Base-by-base conservation (phyloP, 2,113 vertebrate genomes). In the Tenebrosternarchus preto region DNA sequence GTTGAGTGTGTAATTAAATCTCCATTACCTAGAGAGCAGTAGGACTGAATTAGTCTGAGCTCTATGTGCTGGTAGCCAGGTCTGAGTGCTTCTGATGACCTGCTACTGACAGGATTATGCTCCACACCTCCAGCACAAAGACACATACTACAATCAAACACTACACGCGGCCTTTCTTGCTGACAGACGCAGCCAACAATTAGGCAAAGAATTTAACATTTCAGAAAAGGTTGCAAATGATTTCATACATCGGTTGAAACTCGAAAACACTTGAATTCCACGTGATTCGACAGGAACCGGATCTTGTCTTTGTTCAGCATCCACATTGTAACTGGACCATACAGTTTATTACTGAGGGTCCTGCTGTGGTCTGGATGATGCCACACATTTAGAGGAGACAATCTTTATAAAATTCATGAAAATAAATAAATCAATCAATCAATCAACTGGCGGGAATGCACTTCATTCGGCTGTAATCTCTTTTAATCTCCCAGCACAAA, bases 401-500 rank as follows among this genome's bases (percentile, higher is more conserved):
- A 24, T 27, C 64, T 82, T 27, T 71, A 75, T 76, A 60, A 82
- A 43, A 63, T 36, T n/a, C n/a, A n/a, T n/a, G n/a, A n/a, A n/a
- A n/a, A n/a, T n/a, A n/a, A n/a, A n/a, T n/a, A n/a, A n/a, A n/a
- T n/a, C n/a, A n/a, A n/a, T n/a, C n/a, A n/a, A n/a, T n/a, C n/a
- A n/a, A n/a, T n/a, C n/a, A n/a, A 16, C 68, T 72, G 36, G 61
- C 16, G 36, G 80, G 53, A 55, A 25, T 80, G 78, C 61, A 78
- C 74, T 84, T 87, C 22, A 80, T 85, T 80, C 72, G 31, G 36
- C 70, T n/a, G 56, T 72, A 81, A 73, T 80, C 70, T 76, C 50
- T 78, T 82, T 87, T 87, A 84, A 85, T 84, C 80, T 85, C 63
- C 29, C 36, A 69, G 53, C 29, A 24, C 15, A 80, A 82, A 78